Base-by-base conservation (phyloP, 37 sponge, comb jelly and placozoan genomes). In the Axinella damicornis region DNA sequence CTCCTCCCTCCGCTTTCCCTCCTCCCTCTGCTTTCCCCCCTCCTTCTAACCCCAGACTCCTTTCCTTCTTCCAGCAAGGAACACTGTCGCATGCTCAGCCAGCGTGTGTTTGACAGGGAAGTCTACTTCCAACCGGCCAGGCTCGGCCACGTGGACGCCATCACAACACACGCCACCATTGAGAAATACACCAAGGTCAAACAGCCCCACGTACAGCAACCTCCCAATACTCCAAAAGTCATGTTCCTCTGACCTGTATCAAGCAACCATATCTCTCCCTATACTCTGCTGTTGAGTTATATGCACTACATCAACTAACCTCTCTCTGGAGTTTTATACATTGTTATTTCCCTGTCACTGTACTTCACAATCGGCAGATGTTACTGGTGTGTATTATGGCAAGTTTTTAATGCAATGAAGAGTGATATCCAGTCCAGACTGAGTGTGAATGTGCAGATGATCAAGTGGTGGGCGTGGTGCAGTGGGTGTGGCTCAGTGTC, bases 81-180 rank as follows among this genome's bases (percentile, higher is more conserved):
- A 25, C 64, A 81, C 69, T 55, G 36, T 33, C 69, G 81, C 12
- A 21, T 83, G 66, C 46, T 83, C 67, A 83, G 74, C 70, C 83
- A 83, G 79, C 30, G 63, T 62, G 78, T 83, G 30, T 58, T 80
- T 28, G 79, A 65, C 0, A 57, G 89, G 33, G 89, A 89, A 67
- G 61, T 71, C 20, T 89, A 82, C 55, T 22, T 79, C 38, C 84
- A 89, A 5, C 68, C 81, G 24, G 41, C 36, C 11, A 41, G 74
- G 31, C 17, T 46, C 41, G 33, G 22, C 1, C 22, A 33, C 14
- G 16, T 22, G 31, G 88, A 87, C 33, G 65, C 82, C 28, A 38
- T 87, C 0, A n/a, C 56, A 14, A 39, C 65, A 22, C 82, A 74
- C 55, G 74, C 67, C 0, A 14, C n/a, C 5, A 17, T 87, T 5